Base-by-base conservation (phyloP, 2,113 vertebrate genomes). In the Scolopax mira region DNA sequence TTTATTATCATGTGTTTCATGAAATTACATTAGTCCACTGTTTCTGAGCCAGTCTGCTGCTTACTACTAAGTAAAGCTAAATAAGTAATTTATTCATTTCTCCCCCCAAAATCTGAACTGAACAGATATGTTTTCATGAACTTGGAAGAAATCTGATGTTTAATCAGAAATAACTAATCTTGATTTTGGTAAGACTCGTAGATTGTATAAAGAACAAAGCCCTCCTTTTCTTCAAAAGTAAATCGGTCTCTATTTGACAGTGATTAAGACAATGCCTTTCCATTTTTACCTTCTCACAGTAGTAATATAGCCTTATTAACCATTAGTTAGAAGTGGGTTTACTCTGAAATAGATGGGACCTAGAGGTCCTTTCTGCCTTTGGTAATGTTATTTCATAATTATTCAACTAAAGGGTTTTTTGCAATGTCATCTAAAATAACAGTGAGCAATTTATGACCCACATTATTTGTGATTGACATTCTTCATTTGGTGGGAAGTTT, bases 191-290 rank as follows among this genome's bases (percentile, higher is more conserved):
- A 80, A 73, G 22, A 5, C 7, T 75, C 4, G 1, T 39, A 13
- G 30, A 55, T 10, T 77, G 9, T 37, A 57, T 16, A 78, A 73
- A n/a, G 5, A 15, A 48, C 7, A 61, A 65, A 55, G 0, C 2
- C 0, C 10, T 54, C 13, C 2, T 54, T 77, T 62, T 30, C 2
- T 35, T 60, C 31, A 66, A n/a, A 79, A 66, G 13, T 49, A 79
- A 90, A 55, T 3, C 1, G 0, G 3, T 35, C 11, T 81, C 35
- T 61, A 33, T 6, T 7, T n/a, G 31, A 41, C 22, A 58, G 3
- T 35, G 17, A 42, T 25, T 24, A 82, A 31, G 39, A 55, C 21
- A 49, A 33, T 21, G 3, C 6, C 5, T 48, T 80, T 86, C 35
- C 25, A 5, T 51, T 60, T 61, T 80, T 48, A 49, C 3, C 5